Base-by-base conservation (phyloP, 2,888 invertebrate genomes). In the Lypha dubia region DNA sequence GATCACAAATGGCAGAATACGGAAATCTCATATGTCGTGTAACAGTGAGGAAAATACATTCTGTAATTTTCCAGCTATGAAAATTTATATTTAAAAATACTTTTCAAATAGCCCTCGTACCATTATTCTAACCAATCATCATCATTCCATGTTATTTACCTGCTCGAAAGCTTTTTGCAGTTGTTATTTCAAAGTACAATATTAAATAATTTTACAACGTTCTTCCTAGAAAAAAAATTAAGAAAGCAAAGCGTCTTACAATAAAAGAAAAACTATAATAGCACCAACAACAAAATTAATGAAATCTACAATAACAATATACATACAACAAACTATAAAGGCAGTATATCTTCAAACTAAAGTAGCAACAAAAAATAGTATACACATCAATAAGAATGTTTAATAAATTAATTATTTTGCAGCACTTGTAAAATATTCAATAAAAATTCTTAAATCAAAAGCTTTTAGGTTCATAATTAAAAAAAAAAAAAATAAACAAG, bases 191-290 rank as follows among this genome's bases (percentile, higher is more conserved):
- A 1, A 24, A 53, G 15, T 53, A 53, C 6, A 53, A 53, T 53
- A 53, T 53, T 15, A 15, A 28, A 68, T 75, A 35, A 63, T 70
- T 87, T 85, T 88, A 85, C 89, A 88, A 87, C 87, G 89, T 89
- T 90, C 89, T 89, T 89, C 90, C 90, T 89, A 88, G 80, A 81
- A 81, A 83, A 68, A 87, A 74, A 83, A 79, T 79, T 67, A 83
- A 73, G 35, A 75, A 71, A 49, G 81, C 76, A 46, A 58, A 20
- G 28, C 60, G 53, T 15, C 63, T 22, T 35, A 13, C 32, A n/a
- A 49, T 0, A 32, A 46, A n/a, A 53, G 4, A 62, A n/a, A n/a
- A n/a, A n/a, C n/a, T n/a, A n/a, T n/a, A n/a, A n/a, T 6, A 51
- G 6, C n/a, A n/a, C n/a, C n/a, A 32, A 15, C 9, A 74, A 60